A percentile compares a stretch with the other conserved stretches of the same genome.
phyloP scores from a whole-genome alignment of 1,140 invertebrate species.

The Drosophila seguyi region DNA sequence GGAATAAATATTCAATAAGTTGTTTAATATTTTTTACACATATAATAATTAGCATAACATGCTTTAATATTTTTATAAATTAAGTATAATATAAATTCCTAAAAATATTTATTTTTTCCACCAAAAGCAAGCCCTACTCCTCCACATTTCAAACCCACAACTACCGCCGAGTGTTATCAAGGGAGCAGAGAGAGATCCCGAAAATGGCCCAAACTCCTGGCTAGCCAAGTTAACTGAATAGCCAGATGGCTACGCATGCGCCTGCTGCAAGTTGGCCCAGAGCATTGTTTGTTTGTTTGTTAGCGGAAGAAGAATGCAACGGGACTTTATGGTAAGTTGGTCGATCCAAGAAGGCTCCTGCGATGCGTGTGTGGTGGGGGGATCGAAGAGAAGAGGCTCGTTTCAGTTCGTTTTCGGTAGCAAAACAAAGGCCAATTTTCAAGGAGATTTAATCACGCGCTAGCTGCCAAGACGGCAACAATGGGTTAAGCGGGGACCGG shows the following conservation, averaged over 20 bases:
- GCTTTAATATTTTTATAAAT: neutral
- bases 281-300: constrained; percentile 70
- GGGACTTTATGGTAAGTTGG: constrained; percentile 83
- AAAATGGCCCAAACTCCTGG: neutral
- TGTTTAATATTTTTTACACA: too few relatives aligned
- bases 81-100: too few relatives aligned
- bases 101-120: too few relatives aligned
- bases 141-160: neutral
- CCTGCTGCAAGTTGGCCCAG: constrained; percentile 36
- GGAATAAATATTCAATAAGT: neutral
- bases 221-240: constrained; percentile 5
- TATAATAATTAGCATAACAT: neutral
- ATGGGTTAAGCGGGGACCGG: constrained; percentile 44
- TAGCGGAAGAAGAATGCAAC: constrained; percentile 78
- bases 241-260: constrained; percentile 66
- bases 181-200: constrained; percentile 24
- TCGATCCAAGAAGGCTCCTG: constrained; percentile 34
- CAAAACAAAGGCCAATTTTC: constrained; percentile 81
- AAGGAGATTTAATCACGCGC: constrained; percentile 81
- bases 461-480: constrained; percentile 62
- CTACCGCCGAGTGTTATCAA: constrained; percentile 37
- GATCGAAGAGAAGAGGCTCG: constrained; percentile 11
- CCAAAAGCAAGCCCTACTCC: neutral
- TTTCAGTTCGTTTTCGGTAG: constrained; percentile 66
- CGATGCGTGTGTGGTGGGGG: constrained; percentile 34